Conservation (phyloP, 2,113 vertebrate species). For the Brachirus orientalis region DNA sequence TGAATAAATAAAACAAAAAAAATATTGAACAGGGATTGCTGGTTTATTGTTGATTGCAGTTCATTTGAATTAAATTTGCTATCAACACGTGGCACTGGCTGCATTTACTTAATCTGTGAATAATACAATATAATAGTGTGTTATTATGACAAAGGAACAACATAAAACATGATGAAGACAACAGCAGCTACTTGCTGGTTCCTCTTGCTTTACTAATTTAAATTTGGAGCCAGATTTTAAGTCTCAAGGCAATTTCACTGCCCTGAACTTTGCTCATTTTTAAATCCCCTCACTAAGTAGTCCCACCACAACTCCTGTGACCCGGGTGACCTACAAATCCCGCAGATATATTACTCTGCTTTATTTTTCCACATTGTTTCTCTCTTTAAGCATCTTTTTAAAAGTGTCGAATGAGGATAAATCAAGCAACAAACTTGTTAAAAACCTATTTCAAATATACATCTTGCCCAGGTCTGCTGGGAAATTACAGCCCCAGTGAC, state of each 20-base stretch:
- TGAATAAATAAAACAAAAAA: too few species aligned
- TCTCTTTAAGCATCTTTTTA: constrained; percentile 2
- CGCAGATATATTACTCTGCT: background rate
- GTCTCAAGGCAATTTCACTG: constrained; percentile 14
- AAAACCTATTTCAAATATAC: constrained; percentile 32
- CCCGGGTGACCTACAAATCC: constrained; percentile 3
- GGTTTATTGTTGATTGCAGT: too few species aligned
- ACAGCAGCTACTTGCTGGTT: background rate
- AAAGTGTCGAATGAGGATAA: constrained; percentile 33
- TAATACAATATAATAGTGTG: too few species aligned
- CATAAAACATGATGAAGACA: background rate
- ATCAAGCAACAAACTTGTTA: constrained; percentile 26
- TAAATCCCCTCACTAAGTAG: constrained; percentile 14
- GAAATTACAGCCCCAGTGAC: constrained; percentile 82
- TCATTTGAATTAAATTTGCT: too few species aligned
- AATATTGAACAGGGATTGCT: too few species aligned
- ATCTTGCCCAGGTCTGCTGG: constrained; percentile 40
- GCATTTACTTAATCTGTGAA: too few species aligned
- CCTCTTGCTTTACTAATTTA: background rate
- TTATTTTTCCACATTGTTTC: background rate
- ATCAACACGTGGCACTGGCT: too few species aligned
- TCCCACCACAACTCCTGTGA: constrained; percentile 5
- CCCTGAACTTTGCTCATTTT: constrained; percentile 25
- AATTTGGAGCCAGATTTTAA: constrained; percentile 2
- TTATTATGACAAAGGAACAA: background rate